Evolutionary conservation across 2,797 vertebrate species (phyloP).

Genomic region (Leptoclinus maculatus): DNA sequence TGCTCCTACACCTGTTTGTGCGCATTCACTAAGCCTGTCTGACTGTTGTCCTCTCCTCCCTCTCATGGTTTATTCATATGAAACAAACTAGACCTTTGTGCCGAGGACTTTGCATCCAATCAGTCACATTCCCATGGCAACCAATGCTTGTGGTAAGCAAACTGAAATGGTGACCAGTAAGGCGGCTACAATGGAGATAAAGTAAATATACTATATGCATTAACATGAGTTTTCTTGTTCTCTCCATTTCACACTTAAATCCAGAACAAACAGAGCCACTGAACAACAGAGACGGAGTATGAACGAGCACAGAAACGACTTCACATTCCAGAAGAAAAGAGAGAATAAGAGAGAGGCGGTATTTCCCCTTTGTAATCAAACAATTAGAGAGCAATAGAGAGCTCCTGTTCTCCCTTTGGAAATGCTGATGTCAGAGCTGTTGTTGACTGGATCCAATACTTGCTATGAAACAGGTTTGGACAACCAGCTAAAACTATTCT

Average conservation of each 20-base stretch:
- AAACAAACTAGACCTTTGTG: slow-evolving; percentile 55
- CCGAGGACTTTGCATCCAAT: slow-evolving; percentile 41
- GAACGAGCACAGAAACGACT: background rate
- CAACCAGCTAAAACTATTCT: background rate
- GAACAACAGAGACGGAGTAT: background rate
- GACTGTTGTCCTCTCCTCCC: slow-evolving; percentile 3
- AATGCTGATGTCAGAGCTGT: slow-evolving; percentile 8
- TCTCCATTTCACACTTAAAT: background rate
- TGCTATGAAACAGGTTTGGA: background rate
- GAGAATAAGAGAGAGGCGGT: background rate
- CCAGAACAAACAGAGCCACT: slow-evolving; percentile 1
- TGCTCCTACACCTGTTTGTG: background rate
- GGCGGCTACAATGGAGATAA: slow-evolving; percentile 25
- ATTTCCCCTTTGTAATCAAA: slow-evolving; percentile 2
- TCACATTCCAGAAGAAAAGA: slow-evolving; percentile 8
- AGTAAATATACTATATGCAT: slow-evolving; percentile 7
- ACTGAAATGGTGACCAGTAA: slow-evolving; percentile 29
- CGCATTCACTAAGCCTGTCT: slow-evolving; percentile 2
- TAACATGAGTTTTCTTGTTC: background rate
- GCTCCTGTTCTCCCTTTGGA: slow-evolving; percentile 1
- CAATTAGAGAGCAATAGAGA: slow-evolving; percentile 6
- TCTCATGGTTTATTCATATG: slow-evolving; percentile 30
- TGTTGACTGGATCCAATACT: slow-evolving; percentile 4
- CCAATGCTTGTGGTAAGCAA: slow-evolving; percentile 15
- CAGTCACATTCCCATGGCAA: slow-evolving; percentile 53